Percentiles rank a stretch among this genome's conserved stretches.
Conservation (phyloP, 2,888 invertebrate genomes). For the Lasioglossum figueresi region DNA sequence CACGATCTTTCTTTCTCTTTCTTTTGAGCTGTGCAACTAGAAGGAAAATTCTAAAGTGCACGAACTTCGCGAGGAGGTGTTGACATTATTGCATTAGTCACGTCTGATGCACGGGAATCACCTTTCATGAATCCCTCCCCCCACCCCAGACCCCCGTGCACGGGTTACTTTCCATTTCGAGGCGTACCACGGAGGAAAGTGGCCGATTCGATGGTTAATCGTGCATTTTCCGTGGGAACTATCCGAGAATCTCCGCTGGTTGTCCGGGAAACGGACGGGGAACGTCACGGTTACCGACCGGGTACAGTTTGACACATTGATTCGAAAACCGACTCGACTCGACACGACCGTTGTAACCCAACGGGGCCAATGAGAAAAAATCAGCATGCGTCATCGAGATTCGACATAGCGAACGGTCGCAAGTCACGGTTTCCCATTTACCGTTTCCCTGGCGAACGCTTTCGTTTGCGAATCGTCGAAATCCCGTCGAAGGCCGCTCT, state of each 20-base stretch:
- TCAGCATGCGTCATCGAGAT: conserved; percentile 1
- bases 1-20: not conserved
- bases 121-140: conserved; percentile 24
- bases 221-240: conserved; percentile 1
- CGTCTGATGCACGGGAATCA: conserved; percentile 22
- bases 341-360: not conserved
- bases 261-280: not conserved
- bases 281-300: conserved; percentile 13
- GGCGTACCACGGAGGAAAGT: conserved; percentile 39
- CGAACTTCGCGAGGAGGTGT: conserved; percentile 25
- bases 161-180: conserved; percentile 55
- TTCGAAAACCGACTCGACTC: not conserved
- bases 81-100: conserved; percentile 29
- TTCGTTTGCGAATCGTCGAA: not conserved
- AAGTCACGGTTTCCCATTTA: not conserved
- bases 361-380: not conserved
- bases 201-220: not conserved
- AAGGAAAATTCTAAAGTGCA: conserved; percentile 29
- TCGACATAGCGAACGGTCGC: not conserved
- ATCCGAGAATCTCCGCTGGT: not conserved
- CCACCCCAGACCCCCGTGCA: conserved; percentile 22
- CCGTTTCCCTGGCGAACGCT: not conserved
- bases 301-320: not conserved
- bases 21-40: not conserved
- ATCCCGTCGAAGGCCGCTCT: not conserved